A percentile compares a stretch with the other conserved stretches of the same genome.
Evolutionary conservation across 2,797 vertebrate species (phyloP).

Genomic region (Phrynocephalus forsythii): DNA sequence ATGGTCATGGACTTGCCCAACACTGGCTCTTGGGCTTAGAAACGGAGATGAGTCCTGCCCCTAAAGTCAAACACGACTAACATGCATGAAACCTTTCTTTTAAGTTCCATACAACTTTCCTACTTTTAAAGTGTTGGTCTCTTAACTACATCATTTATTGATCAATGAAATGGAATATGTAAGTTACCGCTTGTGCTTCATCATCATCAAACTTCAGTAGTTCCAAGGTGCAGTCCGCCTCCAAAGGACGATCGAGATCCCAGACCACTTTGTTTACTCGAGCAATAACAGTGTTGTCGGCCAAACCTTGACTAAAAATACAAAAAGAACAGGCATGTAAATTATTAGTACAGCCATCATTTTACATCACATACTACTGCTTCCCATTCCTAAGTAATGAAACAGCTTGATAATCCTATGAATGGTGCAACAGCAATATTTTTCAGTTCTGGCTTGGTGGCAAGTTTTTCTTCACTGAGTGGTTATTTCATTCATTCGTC

Average conservation of each 20-base stretch:
- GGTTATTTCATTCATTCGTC: background rate
- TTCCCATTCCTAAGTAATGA: background rate
- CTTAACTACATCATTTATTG: background rate
- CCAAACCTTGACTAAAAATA: conserved; percentile 90
- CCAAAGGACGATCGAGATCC: conserved; percentile 95
- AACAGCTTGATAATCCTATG: background rate
- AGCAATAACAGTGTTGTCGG: conserved; percentile 93
- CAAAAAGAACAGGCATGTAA: background rate
- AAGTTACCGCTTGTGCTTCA: conserved; percentile 93
- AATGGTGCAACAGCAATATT: background rate
- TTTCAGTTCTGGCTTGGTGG: background rate
- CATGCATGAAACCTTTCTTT: too few species aligned
- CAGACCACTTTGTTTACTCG: conserved; percentile 94
- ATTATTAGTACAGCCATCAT: background rate
- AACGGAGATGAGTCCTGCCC: too few species aligned
- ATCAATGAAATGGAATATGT: conserved; percentile 13
- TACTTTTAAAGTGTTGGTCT: background rate
- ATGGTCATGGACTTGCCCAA: too few species aligned
- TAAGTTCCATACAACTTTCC: background rate
- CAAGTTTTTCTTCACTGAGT: background rate
- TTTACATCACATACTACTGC: background rate
- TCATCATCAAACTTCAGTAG: conserved; percentile 98
- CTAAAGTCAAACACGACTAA: too few species aligned
- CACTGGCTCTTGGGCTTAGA: too few species aligned
- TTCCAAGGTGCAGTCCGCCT: conserved; percentile 89